Base-by-base conservation (phyloP, 2,113 vertebrate species). In the Desmodus rotundus region DNA sequence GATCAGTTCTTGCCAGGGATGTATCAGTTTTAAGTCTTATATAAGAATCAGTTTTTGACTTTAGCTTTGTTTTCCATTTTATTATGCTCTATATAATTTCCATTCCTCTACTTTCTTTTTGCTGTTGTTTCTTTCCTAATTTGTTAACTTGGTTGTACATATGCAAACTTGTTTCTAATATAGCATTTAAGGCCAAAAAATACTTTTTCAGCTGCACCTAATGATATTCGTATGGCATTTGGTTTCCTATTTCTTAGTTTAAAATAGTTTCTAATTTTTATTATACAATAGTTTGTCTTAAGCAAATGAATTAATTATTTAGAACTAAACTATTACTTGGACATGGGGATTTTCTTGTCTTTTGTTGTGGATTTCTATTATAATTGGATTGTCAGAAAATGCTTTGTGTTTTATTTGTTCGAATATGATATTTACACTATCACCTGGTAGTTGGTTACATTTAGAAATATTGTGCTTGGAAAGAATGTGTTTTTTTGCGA, bases 251-350 rank as follows among this genome's bases (percentile, higher is more conserved):
- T 93, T 2, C 41, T 94, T 96, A 82, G 33, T 80, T 77, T 22
- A 77, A 86, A 94, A 92, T 83, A 87, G 43, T 94, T 87, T 73
- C 20, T 70, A 14, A 52, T 93, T 92, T 92, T 94, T 3, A 43
- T 82, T 89, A 67, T 45, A 63, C 28, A 63, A 15, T 63, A 77
- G 47, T 45, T 92, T 74, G 67, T 81, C 41, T 81, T 93, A 84
- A 43, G 16, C 4, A 12, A 67, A 8, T 89, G 20, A 70, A 6
- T 63, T 93, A 70, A 6, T 70, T 93, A 81, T 65, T 87, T 97
- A 94, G 68, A 70, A 77, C 33, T 70, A 84, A 92, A 78, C 3
- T 89, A 84, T 61, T 70, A 43, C 43, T 84, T 85, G 19, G 72
- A 88, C 13, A 41, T 85, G 28, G 80, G 20, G 33, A 61, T 93